Evolutionary conservation across 1,140 invertebrate species (phyloP), one percentile per base, ranked within the genome.

Genomic region (Drosophila oshimai): DNA sequence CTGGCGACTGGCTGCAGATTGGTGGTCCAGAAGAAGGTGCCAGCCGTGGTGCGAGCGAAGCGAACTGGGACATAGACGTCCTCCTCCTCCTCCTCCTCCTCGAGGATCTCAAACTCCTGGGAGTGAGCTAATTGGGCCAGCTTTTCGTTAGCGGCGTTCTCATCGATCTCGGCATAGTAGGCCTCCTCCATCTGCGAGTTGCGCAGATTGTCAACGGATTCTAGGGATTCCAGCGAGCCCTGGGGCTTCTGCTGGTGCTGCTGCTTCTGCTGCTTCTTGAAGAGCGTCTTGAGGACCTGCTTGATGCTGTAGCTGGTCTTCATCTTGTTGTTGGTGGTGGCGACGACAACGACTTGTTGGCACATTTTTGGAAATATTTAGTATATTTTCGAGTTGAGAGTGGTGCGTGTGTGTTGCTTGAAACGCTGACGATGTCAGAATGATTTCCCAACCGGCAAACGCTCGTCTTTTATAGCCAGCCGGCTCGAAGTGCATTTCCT

Each of bases 81-180:
- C 26, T 90, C 74, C 36, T 90, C 81, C 9, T 64, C 50, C n/a
- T 70, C 57, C 18, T 77, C 29, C 29, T 41, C 53, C 2, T 54
- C 47, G 5, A 9, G 92, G 42, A 31, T 73, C 64, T 44, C 79
- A 64, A 86, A 94, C 92, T 68, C 94, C 93, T 71, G 94, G 91
- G 61, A 65, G 58, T 50, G 17, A 18, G 33, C 61, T 42, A 65
- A 7, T 18, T 93, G 92, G 39, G 92, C 92, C 64, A 94, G 92
- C 55, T 93, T 92, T 87, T 95, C 94, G 87, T 95, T 95, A 86
- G 92, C 93, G 31, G 92, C 83, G 77, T 95, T 95, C 74, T 95
- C 93, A 33, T 93, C 92, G 57, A 93, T 93, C 77, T 95, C 94
- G 80, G 72, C 80, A 53, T 90, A 90, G 68, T 74, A 90, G 26